Base-by-base conservation (phyloP, 2,113 vertebrate genomes). In the Perca fluviatilis region DNA sequence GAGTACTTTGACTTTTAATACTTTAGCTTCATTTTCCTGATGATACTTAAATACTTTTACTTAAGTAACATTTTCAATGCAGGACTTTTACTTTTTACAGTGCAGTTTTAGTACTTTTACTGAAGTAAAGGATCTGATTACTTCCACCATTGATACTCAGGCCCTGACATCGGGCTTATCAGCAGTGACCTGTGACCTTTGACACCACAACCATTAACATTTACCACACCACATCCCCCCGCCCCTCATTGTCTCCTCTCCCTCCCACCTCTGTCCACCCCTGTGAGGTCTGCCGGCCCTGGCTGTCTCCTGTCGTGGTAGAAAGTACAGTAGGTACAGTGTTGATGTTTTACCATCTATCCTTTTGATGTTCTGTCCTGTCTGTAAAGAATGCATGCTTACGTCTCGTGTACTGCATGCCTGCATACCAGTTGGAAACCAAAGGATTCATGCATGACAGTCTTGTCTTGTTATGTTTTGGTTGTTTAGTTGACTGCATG, bases 261-360 rank as follows among this genome's bases (percentile, higher is more conserved):
- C 43, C 27, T 30, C 51, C 43, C 36, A 19, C 36, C n/a, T 21
- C 43, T 8, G 12, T 51, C 62, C 62, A 21, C 18, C 60, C 43
- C 27, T 51, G 47, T 56, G 74, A 89, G 86, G 18, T 72, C 71
- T 61, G 30, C 65, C 53, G 77, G 51, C 43, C 53, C 15, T 40
- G 30, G 73, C 56, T 57, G n/a, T 56, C 62, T 73, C 36, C 65
- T 71, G 60, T 70, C 43, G 50, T 80, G 47, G 18, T 70, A 58
- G 40, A 72, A 46, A 53, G 56, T 46, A 33, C 66, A 83, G 70
- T 43, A 86, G 87, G 87, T 89, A 65, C 14, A 40, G 3, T 30
- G 23, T 63, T 60, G 16, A 67, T 36, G 19, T 79, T 67, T 46
- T 65, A 14, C 12, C 19, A n/a, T 25, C 36, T 23, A 51, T 15